Evolutionary conservation across 2,797 vertebrate species (phyloP), one percentile per base, ranked within the genome.

Genomic region (Bryconaethiops microstoma): DNA sequence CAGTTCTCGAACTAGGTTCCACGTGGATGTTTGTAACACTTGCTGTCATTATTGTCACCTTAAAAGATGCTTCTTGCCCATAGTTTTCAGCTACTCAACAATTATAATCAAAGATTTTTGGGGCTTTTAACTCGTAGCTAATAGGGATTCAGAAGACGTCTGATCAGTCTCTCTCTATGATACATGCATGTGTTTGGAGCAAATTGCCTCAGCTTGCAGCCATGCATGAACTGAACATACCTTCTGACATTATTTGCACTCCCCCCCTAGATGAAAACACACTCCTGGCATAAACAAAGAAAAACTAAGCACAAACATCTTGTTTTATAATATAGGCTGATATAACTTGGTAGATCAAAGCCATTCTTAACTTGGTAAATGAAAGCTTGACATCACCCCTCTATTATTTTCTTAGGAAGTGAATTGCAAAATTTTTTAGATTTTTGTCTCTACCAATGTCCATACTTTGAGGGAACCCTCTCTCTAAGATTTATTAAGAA

Each of bases 151-250:
- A 4, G 35, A 2, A 35, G 35, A 35, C 2, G 35, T 35, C 2
- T 57, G 54, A 8, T 17, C 54, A 57, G 2, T 57, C 19, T 8
- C 13, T 8, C 13, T 10, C 59, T 82, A 64, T 74, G 77, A 62
- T 19, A 72, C 68, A 21, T 72, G 57, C 60, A 23, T 54, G 40
- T 85, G 75, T 76, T 77, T 77, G 63, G 60, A 80, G 17, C 23
- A 8, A 35, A 29, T 63, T 39, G 48, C 35, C 4, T 35, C 35
- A 35, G 4, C 35, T 35, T 35, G 80, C 83, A 87, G 88, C 84
- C 89, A 90, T 91, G 88, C 89, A 64, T 84, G 86, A 86, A 92
- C 88, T 86, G 85, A 89, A 90, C 60, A 19, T 81, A 84, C 21
- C 39, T 42, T 77, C 64, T 93, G 86, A 93, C 87, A 81, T 94